Base-by-base conservation (phyloP, 35 echinoderm and acorn worm species). In the Eucidaris tribuloides region DNA sequence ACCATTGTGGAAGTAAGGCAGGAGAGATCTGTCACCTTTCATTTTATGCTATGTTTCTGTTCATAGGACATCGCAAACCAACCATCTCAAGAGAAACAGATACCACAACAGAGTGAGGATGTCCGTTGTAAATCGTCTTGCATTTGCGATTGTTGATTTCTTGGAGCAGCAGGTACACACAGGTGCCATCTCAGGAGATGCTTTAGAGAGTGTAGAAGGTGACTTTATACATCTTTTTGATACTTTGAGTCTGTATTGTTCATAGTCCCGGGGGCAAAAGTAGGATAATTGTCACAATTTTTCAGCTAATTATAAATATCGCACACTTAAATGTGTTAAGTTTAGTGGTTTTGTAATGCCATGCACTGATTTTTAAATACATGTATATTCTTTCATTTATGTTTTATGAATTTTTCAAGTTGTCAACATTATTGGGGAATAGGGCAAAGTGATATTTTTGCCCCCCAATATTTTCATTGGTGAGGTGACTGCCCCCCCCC, bases 191-290 rank as follows among this genome's bases (percentile, higher is more conserved):
- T 84, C 70, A 2, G 82, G 71, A 74, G 96, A 99, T 37, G 90
- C 96, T 79, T 79, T 84, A 3, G 96, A 99, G 71, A 99, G 96
- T 64, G 24, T 99, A 3, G 96, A 99, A 90, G 96, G 96, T 93
- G 3, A 46, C 36, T 40, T 83, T 7, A 18, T 19, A 37, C 19
- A 19, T 82, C 56, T 28, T 37, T 11, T 18, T 30, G 7, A 1
- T 17, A 66, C 7, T 0, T 74, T 70, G 19, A 43, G 7, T 5
- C 19, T 49, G 20, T 42, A 20, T 74, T 31, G 13, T 1, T 22
- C 27, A 6, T 41, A 62, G 54, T 14, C 38, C 7, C 52, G 61
- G 22, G 22, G 15, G 7, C 27, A 37, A 39, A 3, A n/a, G 37
- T 25, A 66, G 17, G 13, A 20, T 7, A 33, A 7, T 27, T 60